phyloP scores from a whole-genome alignment of 2,113 vertebrate species.

The Regulus satrapa region DNA sequence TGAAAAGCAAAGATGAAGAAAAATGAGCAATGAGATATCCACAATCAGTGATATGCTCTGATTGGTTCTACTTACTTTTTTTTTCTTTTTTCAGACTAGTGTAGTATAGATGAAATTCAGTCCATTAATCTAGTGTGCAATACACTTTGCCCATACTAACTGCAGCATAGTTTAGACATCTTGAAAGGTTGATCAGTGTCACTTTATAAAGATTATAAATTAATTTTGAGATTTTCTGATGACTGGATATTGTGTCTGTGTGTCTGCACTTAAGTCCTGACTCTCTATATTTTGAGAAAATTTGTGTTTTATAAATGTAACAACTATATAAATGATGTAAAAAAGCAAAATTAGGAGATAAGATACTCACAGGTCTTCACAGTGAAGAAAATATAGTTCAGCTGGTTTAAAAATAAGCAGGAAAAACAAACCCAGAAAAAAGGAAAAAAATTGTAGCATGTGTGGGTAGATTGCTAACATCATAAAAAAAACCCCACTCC shows the following conservation, averaged over 20 bases:
- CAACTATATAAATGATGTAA: neutral
- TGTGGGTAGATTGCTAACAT: slow-evolving; percentile 3
- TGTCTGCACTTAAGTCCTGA: neutral
- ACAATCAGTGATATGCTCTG: neutral
- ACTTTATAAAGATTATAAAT: neutral
- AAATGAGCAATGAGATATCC: neutral
- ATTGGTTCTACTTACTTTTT: neutral
- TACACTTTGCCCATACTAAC: neutral
- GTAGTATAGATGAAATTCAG: neutral
- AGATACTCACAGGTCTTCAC: neutral
- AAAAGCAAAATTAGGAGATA: neutral
- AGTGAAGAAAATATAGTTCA: neutral
- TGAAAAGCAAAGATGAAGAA: neutral
- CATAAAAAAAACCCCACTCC: neutral
- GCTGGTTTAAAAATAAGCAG: neutral
- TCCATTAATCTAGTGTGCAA: neutral
- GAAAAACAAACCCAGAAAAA: neutral
- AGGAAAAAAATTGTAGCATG: neutral
- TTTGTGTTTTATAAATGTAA: neutral
- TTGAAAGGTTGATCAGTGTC: neutral
- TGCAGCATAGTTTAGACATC: neutral
- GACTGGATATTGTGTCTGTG: neutral
- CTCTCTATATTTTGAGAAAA: neutral
- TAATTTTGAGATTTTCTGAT: neutral
- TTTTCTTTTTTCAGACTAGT: neutral